Evolutionary conservation across 2,113 vertebrate genomes (phyloP), one percentile per base, ranked within the genome.

Genomic region (Microtus oregoni): DNA sequence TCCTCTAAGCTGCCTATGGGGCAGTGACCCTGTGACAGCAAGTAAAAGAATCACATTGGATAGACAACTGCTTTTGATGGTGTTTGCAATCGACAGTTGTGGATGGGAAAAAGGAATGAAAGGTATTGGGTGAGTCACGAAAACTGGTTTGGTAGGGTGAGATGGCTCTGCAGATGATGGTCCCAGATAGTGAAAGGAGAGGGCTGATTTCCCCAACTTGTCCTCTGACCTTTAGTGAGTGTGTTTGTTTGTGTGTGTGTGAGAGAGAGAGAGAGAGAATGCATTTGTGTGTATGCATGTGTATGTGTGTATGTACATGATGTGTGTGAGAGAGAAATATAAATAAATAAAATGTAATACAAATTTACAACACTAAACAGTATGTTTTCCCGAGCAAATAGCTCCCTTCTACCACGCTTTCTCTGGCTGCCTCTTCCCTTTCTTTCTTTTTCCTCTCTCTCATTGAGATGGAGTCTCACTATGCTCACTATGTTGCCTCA

Each of bases 381-480:
- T 38, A 50, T 78, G 76, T 50, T 90, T 97, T 91, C 14, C 28
- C 38, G 52, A 79, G 47, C 90, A 90, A 96, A 50, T 17, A 83
- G 28, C 10, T 13, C 90, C 78, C 35, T 92, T 95, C 50, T 79
- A 72, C 70, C 13, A 76, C 24, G 41, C 1, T 78, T 44, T 78
- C 76, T 78, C 26, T 78, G 7, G 4, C 28, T 78, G 12, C 13
- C 26, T 7, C 41, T 78, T 14, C 28, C 26, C 32, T 28, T 50
- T 47, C 22, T 50, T 15, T 50, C 58, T 24, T 50, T 30, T 78
- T 14, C 12, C 26, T 77, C 75, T 47, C 38, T 75, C 28, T n/a
- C 35, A 9, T 89, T 77, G 89, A 65, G 30, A 50, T 15, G 61
- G 30, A 44, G 47, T 90, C 41, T 90, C 26, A 47, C 32, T 44